These are phyloP conservation scores for Gephyroberyx darwinii DNA, from an alignment of 2,797 vertebrate genomes.

Conservation along the genomic window DNA sequence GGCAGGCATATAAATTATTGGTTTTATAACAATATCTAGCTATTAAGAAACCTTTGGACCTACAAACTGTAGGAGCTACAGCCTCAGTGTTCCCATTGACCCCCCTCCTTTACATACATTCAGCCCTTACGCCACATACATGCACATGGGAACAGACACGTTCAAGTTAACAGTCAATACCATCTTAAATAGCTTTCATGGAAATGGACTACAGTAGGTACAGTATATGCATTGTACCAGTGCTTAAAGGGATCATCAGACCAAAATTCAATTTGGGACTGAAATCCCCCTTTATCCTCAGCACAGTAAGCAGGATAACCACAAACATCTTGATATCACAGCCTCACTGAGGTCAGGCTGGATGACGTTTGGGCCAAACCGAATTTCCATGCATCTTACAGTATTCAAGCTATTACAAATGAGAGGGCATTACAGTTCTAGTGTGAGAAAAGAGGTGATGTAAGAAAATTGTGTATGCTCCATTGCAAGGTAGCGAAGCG, in stretches of 20 bases:
- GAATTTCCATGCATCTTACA: slow-evolving; percentile 19
- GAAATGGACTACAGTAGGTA: slow-evolving; percentile 9
- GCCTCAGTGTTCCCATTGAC: slow-evolving; percentile 6
- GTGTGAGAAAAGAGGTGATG: slow-evolving; percentile 1
- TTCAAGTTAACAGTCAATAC: background rate
- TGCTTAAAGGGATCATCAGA: slow-evolving; percentile 21
- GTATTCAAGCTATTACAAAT: background rate
- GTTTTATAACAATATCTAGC: slow-evolving; percentile 36
- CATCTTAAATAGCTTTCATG: background rate
- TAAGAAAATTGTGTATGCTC: background rate
- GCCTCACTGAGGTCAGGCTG: slow-evolving; percentile 10
- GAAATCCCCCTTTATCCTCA: slow-evolving; percentile 3
- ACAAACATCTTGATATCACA: slow-evolving; percentile 24
- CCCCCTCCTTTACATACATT: too few species aligned
- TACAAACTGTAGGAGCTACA: slow-evolving; percentile 8
- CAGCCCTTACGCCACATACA: too few species aligned
- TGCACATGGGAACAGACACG: too few species aligned
- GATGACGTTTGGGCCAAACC: slow-evolving; percentile 23
- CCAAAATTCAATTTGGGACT: slow-evolving; percentile 15
- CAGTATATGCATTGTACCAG: slow-evolving; percentile 1
- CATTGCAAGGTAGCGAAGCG: slow-evolving; percentile 15
- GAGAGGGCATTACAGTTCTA: background rate
- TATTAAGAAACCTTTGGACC: slow-evolving; percentile 26
- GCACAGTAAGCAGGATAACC: slow-evolving; percentile 12
- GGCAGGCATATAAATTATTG: slow-evolving; percentile 34